A percentile compares a stretch with the other conserved stretches of the same genome.
These are phyloP conservation scores for Cirrhinus mrigala DNA, from an alignment of 2,797 vertebrate genomes.

Conservation along the genomic window DNA sequence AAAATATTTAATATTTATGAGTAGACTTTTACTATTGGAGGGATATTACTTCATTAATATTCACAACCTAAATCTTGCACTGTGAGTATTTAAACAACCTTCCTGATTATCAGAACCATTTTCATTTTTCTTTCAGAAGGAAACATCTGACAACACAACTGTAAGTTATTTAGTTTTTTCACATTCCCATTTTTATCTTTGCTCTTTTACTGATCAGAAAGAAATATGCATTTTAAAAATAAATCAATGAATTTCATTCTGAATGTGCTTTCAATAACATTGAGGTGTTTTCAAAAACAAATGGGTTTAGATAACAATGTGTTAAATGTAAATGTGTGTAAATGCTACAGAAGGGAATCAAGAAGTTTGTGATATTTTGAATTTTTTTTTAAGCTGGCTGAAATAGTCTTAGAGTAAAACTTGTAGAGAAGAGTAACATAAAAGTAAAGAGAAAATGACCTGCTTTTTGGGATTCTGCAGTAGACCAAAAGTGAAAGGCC, in stretches of 20 bases:
- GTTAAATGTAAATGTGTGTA: neutral
- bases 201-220: no score
- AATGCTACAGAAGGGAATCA: neutral
- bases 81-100: neutral
- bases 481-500: neutral
- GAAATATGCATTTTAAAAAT: neutral
- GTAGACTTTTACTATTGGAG: neutral
- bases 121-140: neutral
- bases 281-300: neutral
- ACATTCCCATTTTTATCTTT: neutral
- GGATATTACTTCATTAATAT: neutral
- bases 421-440: neutral
- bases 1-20: neutral
- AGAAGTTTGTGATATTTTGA: neutral
- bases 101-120: neutral
- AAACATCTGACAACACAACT: neutral
- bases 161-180: neutral
- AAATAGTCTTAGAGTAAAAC: neutral
- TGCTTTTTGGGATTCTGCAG: neutral
- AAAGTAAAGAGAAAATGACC: neutral
- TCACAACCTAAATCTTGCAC: no score
- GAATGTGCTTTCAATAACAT: no score
- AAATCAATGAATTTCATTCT: neutral
- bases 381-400: neutral
- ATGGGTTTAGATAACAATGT: no score